Base-by-base conservation (phyloP, 30 jellyfish, hydroid and myxozoan species). In the Aurelia sp. region DNA sequence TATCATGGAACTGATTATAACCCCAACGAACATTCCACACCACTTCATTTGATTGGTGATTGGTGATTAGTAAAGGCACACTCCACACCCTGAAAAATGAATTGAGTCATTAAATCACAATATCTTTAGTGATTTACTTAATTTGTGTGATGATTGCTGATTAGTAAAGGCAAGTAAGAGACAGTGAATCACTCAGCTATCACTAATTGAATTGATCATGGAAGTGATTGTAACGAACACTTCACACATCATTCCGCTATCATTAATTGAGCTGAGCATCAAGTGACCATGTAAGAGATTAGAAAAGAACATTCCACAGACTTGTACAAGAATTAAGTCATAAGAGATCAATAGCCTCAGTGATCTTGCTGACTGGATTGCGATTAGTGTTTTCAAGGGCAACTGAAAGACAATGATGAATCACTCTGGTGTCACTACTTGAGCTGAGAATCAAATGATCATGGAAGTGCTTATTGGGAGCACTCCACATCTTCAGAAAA, bases 361-460 rank as follows among this genome's bases (percentile, higher is more conserved):
- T 27, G n/a, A 27, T 27, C 2, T 27, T 0, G 33, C 33, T 27
- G 33, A 27, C 33, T 27, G 2, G 33, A 27, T 27, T 27, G 33
- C 2, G 33, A 27, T 27, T 27, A 27, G 33, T 27, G 2, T 27
- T 27, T 27, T 27, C 33, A 27, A 27, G 33, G 33, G 33, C 50
- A 38, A 38, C 10, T 38, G 50, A 38, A 38, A 38, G 50, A 38
- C 50, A 38, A 7, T 38, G 9, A 38, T 38, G 9, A 38, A 88
- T 77, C 33, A 94, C 99, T 73, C 99, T 86, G 84, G 98, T 94
- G 50, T 94, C 99, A 80, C 99, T 94, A 63, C 99, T 90, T 20
- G 99, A 94, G 21, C 97, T 94, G 50, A 94, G 92, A 18, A 94
- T 55, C 74, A 89, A 62, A 67, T 94, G 97, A 77, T 94, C 99